Base-by-base conservation (phyloP, 2,888 invertebrate genomes). In the Stenolophus ochropezus region DNA sequence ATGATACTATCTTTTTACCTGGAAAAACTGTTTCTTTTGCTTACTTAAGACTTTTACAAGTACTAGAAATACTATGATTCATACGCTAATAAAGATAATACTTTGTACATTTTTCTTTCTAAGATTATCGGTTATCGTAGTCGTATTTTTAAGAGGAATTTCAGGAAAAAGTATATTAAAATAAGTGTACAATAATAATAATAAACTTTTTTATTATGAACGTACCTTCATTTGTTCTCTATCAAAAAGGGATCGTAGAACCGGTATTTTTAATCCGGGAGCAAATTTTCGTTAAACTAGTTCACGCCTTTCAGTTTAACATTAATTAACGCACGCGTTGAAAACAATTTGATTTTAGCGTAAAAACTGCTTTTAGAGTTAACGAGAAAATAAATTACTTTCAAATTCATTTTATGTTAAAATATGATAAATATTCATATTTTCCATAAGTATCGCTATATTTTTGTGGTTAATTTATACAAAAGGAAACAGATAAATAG, bases 371-470 rank as follows among this genome's bases (percentile, higher is more conserved):
- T 69, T 69, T 61, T 33, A 69, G 18, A 14, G 16, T 69, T 69
- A 69, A 61, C 61, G 61, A 61, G 61, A 61, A 61, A 61, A 69
- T 33, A 33, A 69, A 69, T 69, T 69, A 33, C 65, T 69, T 69
- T 69, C 42, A 33, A 69, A 69, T 69, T 27, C 33, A 33, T 69
- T 16, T 69, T 69, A n/a, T 69, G 33, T 61, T 25, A 25, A 61
- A 4, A 6, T 69, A n/a, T n/a, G n/a, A 6, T 27, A 69, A 69
- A 69, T 69, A 69, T 69, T 69, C 65, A 18, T 33, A 69, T 69
- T 69, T 42, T 42, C 33, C 33, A 42, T 42, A 42, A 42, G 33
- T 42, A 42, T 6, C 33, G 11, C 33, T 42, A 42, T 42, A 42
- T 42, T 33, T 33, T 33, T 42, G 33, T 42, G 33, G 33, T 42